Conservation (phyloP, 1,140 invertebrate species). For the Episyrphus balteatus region DNA sequence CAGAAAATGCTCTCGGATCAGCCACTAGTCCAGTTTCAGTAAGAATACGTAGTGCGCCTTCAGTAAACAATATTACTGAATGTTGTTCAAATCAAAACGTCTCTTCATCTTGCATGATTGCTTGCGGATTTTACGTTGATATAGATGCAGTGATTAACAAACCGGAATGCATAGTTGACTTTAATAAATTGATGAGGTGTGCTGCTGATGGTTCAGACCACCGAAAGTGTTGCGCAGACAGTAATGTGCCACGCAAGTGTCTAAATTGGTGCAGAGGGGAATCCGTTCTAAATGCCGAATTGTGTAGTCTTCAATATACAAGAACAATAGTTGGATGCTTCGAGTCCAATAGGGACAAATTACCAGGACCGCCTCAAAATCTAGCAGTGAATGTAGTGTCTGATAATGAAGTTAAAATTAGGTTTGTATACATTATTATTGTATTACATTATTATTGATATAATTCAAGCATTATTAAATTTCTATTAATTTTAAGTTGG, state of each 20-base stretch:
- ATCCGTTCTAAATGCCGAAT: slow-evolving; percentile 46
- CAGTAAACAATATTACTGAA: slow-evolving; percentile 54
- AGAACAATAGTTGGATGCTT: slow-evolving; percentile 68
- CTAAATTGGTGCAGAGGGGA: slow-evolving; percentile 59
- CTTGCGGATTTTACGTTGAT: slow-evolving; percentile 68
- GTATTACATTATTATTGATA: no score
- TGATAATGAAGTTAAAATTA: slow-evolving; percentile 28
- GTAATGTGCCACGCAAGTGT: slow-evolving; percentile 59
- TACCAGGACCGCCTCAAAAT: slow-evolving; percentile 68
- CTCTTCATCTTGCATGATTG: slow-evolving; percentile 57
- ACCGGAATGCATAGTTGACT: slow-evolving; percentile 65
- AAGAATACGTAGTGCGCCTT: slow-evolving; percentile 46
- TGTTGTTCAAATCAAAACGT: slow-evolving; percentile 70
- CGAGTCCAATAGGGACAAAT: slow-evolving; percentile 58
- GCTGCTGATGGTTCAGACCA: slow-evolving; percentile 71
- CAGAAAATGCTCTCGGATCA: slow-evolving; percentile 66
- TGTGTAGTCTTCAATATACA: slow-evolving; percentile 60
- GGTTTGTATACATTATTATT: slow-evolving; percentile 26
- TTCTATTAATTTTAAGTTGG: slow-evolving; percentile 48
- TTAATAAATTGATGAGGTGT: slow-evolving; percentile 76
- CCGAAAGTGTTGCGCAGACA: slow-evolving; percentile 61
- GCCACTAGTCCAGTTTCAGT: slow-evolving; percentile 58
- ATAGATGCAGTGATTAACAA: slow-evolving; percentile 67
- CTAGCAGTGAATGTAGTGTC: slow-evolving; percentile 47
- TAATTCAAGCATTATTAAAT: not conserved